Conservation (phyloP, 2,113 vertebrate genomes). For the Serinus canaria region DNA sequence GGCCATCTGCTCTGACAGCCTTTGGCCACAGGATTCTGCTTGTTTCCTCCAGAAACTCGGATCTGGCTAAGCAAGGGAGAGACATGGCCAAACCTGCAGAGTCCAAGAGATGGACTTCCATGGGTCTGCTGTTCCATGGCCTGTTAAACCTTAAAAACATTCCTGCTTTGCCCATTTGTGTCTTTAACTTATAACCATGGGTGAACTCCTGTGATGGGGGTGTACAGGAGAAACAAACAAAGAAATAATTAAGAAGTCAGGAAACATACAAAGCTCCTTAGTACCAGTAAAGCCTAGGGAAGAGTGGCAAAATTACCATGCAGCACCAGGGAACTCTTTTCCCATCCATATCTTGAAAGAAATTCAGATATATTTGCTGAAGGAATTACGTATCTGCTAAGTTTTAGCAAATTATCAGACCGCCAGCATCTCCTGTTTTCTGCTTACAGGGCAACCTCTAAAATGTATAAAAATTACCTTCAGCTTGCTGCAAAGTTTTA, state of each 20-base stretch:
- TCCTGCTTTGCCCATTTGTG: background rate
- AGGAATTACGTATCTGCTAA: background rate
- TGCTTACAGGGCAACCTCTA: background rate
- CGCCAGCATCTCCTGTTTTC: background rate
- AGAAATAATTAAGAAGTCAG: background rate
- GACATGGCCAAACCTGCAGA: background rate
- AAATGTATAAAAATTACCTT: background rate
- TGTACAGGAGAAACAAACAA: background rate
- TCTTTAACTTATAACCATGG: background rate
- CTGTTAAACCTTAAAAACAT: background rate
- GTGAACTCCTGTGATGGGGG: background rate
- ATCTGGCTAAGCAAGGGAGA: background rate
- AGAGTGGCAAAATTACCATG: background rate
- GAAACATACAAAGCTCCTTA: background rate
- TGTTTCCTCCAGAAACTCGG: background rate
- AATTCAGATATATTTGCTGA: background rate
- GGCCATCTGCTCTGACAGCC: background rate
- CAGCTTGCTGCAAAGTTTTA: background rate
- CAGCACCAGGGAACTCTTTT: background rate
- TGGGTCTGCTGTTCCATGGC: background rate
- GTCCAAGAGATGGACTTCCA: background rate
- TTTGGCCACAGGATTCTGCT: background rate
- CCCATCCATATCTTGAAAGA: background rate
- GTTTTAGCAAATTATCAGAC: background rate
- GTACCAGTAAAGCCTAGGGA: background rate